phyloP scores from a whole-genome alignment of 2,113 vertebrate genomes.

The Cromileptes altivelis region DNA sequence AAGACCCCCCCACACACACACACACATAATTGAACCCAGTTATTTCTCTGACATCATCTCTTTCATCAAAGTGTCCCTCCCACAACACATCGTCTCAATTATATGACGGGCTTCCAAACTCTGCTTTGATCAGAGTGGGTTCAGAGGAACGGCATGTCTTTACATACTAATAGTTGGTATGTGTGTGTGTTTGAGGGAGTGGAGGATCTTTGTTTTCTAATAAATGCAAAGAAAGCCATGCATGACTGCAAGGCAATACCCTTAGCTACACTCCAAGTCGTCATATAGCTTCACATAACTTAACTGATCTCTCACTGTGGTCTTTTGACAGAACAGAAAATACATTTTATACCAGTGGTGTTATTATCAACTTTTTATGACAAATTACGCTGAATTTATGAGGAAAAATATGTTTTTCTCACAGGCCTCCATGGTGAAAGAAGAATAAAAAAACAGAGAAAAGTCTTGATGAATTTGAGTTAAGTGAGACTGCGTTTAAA shows the following conservation, averaged over 20 bases:
- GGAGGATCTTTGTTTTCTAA: constrained; percentile 44
- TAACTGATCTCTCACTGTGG: constrained; percentile 14
- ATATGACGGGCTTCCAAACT: constrained; percentile 58
- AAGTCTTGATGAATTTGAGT: no score
- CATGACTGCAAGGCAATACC: constrained; percentile 40
- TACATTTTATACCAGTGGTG: constrained; percentile 2
- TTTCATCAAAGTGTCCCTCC: constrained; percentile 63
- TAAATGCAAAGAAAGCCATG: constrained; percentile 36
- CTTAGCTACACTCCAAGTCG: constrained; percentile 19
- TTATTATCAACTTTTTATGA: constrained; percentile 16
- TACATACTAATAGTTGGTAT: constrained; percentile 54
- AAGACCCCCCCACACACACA: constrained; percentile 7
- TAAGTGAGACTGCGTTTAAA: no score
- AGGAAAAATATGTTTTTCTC: no score
- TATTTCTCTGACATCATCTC: constrained; percentile 66
- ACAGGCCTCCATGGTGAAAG: no score
- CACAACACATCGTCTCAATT: constrained; percentile 68
- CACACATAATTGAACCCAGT: constrained; percentile 58
- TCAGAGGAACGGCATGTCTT: constrained; percentile 47
- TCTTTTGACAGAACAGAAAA: constrained; percentile 27
- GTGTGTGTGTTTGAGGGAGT: constrained; percentile 38
- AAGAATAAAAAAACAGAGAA: no score
- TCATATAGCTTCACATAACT: constrained; percentile 18
- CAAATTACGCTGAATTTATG: background rate
- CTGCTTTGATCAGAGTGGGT: constrained; percentile 75